Percentiles rank a stretch among this genome's conserved stretches.
Conservation (phyloP, 2,113 vertebrate genomes). For the Pogonocichla stellata region DNA sequence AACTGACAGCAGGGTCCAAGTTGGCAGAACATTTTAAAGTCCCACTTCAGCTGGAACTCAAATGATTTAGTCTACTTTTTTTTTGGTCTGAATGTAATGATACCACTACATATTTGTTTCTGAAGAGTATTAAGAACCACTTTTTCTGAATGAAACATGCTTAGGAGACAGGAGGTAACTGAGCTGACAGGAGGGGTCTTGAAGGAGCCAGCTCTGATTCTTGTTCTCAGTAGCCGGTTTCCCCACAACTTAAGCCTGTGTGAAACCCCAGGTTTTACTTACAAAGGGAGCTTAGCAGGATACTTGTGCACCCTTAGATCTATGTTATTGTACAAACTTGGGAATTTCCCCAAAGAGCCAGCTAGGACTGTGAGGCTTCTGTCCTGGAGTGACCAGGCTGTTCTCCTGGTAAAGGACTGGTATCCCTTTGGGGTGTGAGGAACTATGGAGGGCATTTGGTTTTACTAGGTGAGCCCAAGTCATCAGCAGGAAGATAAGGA, state of each 20-base stretch:
- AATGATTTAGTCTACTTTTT: neutral
- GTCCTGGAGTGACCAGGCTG: neutral
- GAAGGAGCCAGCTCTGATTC: neutral
- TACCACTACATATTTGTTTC: neutral
- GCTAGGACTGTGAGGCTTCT: neutral
- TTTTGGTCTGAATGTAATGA: neutral
- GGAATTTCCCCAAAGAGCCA: neutral
- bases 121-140: neutral
- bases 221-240: neutral
- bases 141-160: neutral
- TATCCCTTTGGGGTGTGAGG: rapidly evolving
- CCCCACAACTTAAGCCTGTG: neutral
- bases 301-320: neutral
- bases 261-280: neutral
- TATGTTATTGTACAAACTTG: neutral
- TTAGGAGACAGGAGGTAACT: neutral
- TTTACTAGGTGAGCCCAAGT: neutral
- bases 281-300: neutral
- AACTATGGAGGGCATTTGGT: neutral
- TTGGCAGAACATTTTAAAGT: neutral
- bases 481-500: neutral
- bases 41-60: neutral
- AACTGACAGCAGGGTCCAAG: neutral
- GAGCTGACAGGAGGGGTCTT: neutral
- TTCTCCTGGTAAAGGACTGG: neutral